Evolutionary conservation across 1,140 invertebrate species (phyloP).

Genomic region (Trichogramma pretiosum): DNA sequence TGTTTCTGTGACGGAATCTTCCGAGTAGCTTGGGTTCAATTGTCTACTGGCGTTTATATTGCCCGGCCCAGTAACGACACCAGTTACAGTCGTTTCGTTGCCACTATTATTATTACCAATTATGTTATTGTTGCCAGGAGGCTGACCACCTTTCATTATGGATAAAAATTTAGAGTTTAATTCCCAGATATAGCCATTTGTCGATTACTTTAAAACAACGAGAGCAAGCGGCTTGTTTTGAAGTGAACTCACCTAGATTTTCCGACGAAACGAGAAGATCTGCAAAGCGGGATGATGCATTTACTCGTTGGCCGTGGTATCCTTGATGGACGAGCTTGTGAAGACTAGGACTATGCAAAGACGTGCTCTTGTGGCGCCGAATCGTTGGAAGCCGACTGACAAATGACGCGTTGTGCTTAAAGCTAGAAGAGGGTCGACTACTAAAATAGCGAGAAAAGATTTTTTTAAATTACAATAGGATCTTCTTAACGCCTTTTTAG

Average conservation of each 20-base stretch:
- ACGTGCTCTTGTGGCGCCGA: constrained; percentile 67
- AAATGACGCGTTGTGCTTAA: constrained; percentile 86
- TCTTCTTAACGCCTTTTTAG: constrained; percentile 4
- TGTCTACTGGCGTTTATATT: constrained; percentile 44
- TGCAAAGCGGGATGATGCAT: constrained; percentile 47
- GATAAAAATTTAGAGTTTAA: not conserved
- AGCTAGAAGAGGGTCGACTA: constrained; percentile 64
- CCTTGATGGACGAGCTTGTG: constrained; percentile 46
- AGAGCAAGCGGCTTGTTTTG: too few relatives aligned
- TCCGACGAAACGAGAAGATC: constrained; percentile 64
- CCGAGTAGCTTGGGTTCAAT: constrained; percentile 63
- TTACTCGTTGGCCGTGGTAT: constrained; percentile 30
- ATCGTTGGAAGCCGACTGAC: constrained; percentile 80
- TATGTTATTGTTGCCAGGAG: constrained; percentile 28
- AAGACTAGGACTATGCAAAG: constrained; percentile 59
- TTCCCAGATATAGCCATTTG: not conserved
- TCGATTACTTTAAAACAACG: too few relatives aligned
- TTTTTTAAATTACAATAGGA: too few relatives aligned
- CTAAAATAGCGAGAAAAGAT: constrained; percentile 24
- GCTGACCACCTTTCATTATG: constrained; percentile 21
- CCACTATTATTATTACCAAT: constrained; percentile 25
- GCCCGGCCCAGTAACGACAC: constrained; percentile 13
- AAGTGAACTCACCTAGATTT: constrained; percentile 60
- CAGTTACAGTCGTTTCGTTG: constrained; percentile 30
- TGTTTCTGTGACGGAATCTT: constrained; percentile 69